Base-by-base conservation (phyloP, 2,113 vertebrate genomes). In the Ptychochromis oligacanthus region DNA sequence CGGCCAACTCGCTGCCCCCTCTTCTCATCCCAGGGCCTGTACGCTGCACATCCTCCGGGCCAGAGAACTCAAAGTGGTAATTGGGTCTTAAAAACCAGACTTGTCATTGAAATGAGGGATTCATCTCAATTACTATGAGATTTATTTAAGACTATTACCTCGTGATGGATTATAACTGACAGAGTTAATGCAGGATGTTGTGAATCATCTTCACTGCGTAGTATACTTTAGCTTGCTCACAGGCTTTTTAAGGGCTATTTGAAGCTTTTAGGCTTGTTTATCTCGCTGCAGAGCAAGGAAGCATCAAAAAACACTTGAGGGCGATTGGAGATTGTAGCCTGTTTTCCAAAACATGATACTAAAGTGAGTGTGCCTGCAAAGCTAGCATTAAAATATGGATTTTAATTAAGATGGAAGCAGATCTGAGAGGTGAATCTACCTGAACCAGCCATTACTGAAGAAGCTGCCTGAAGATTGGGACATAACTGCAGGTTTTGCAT, bases 21-120 rank as follows among this genome's bases (percentile, higher is more conserved):
- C 75, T 67, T 49, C 86, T 88, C 61, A 36, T 82, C 81, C 67
- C 81, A 22, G 43, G 81, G 83, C 76, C 82, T 70, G 62, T 89
- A 91, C 75, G 58, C 83, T 24, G 20, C 87, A 67, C 84, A 91
- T 87, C 89, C 28, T 77, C 85, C 28, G 87, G 93, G 87, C 87
- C 91, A 90, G 82, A 77, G 87, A 91, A 88, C 94, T 93, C 91
- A 92, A 86, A 91, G 91, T 91, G 91, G 92, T 96, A 95, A 96
- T 96, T 95, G 94, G 94, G 94, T 95, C 94, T 96, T 96, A 95
- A 96, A 95, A 95, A 95, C 82, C 91, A 79, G 92, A 93, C 92
- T 94, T 96, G 94, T 95, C 94, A 91, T 92, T 91, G 93, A 95
- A 95, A 95, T 96, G 95, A 95, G 94, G 89, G 94, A 96, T 96